Conservation (phyloP, 1,140 invertebrate genomes). For the Eufriesea mexicana region DNA sequence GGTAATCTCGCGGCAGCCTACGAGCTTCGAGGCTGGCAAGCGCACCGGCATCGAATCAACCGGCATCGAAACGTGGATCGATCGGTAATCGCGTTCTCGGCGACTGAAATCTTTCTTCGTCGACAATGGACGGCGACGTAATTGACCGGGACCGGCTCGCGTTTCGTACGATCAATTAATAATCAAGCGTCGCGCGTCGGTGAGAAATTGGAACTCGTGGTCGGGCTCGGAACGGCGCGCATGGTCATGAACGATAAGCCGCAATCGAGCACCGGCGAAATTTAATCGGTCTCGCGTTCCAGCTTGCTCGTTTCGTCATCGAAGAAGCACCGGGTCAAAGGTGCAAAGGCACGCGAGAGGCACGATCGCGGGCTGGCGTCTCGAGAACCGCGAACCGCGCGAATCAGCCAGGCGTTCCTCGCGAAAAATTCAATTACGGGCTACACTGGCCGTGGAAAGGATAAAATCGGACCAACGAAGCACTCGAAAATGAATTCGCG, state of each 20-base stretch:
- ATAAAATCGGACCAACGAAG: constrained; percentile 32
- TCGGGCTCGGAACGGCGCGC: neutral
- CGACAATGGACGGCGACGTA: constrained; percentile 54
- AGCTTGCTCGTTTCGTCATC: neutral
- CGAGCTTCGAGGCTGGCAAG: neutral
- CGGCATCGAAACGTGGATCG: constrained; percentile 36
- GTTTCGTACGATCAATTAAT: constrained; percentile 58
- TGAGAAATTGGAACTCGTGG: constrained; percentile 8
- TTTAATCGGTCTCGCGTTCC: constrained; percentile 11
- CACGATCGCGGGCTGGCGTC: too few relatives aligned
- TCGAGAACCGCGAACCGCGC: neutral
- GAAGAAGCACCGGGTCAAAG: neutral
- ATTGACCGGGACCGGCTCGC: constrained; percentile 48
- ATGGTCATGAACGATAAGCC: constrained; percentile 1
- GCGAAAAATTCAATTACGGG: constrained; percentile 37
- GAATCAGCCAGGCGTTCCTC: neutral
- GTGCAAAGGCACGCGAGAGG: too few relatives aligned
- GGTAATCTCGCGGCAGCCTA: constrained; percentile 53
- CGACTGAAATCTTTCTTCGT: constrained; percentile 58
- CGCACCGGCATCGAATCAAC: too few relatives aligned
- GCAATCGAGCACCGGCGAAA: constrained; percentile 5
- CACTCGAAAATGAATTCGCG: constrained; percentile 57
- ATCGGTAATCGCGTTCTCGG: constrained; percentile 62
- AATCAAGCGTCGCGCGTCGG: neutral
- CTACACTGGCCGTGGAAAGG: neutral